Base-by-base conservation (phyloP, 2,888 invertebrate species). In the Hyppa rectilinea region DNA sequence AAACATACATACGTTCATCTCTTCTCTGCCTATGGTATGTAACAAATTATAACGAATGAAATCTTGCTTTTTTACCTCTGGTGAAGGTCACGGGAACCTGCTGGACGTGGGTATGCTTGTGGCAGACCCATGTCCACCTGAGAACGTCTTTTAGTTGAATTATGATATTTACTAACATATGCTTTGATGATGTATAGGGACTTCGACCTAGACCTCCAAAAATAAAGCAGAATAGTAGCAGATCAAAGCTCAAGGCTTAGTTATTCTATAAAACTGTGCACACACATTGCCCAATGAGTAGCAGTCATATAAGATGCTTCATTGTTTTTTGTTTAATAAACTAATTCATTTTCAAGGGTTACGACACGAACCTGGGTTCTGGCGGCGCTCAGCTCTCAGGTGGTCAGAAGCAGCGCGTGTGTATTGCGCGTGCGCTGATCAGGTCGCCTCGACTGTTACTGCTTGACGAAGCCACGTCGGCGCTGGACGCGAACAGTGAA, bases 1-100 rank as follows among this genome's bases (percentile, higher is more conserved):
- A 12, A 98, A 98, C 86, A 98, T 98, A 80, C 98, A 98, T 90
- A 96, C 96, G 81, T 98, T 98, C 87, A 97, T 98, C 59, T 92
- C 96, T 47, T 96, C 97, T 4, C 92, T 98, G 71, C 98, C 98
- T 5, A 95, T 96, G 95, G 97, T 97, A 86, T 65, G 49, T 31
- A 38, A 26, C n/a, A n/a, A n/a, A n/a, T n/a, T n/a, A n/a, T n/a
- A n/a, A n/a, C n/a, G 7, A 38, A 43, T 6, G 0, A 45, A 17
- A 31, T 29, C 9, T n/a, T n/a, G 4, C 2, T 26, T n/a, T 23
- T 5, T 14, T 6, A 26, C 10, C 0, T 34, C 6, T 14, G 14
- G 3, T 43, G 2, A 43, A 20, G 20, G 9, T 34, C 20, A n/a
- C 17, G 17, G 14, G 23, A 17, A 29, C 38, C n/a, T 14, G 17